Evolutionary conservation across 2,888 invertebrate genomes (phyloP).

Genomic region (Euclidia mi): DNA sequence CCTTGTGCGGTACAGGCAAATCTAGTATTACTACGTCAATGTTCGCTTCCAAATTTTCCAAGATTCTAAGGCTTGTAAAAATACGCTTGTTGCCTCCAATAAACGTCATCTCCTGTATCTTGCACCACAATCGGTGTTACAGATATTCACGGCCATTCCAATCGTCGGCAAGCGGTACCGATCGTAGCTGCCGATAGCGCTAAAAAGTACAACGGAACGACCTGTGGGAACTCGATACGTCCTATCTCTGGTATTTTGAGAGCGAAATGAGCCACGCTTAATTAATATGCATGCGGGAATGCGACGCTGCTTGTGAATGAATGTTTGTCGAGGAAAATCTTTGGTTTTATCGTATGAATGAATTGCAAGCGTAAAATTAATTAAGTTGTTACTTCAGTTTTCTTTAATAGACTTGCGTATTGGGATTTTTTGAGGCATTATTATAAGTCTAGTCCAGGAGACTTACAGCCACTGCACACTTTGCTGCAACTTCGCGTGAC

Average conservation of each 20-base stretch:
- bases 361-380: not conserved
- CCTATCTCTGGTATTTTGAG: slow-evolving; percentile 51
- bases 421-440: too few species aligned
- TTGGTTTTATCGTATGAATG: slow-evolving; percentile 9
- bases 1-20: too few species aligned
- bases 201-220: slow-evolving; percentile 42
- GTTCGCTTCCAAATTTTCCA: too few species aligned
- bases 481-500: too few species aligned
- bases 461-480: too few species aligned
- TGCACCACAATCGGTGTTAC: slow-evolving; percentile 35
- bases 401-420: too few species aligned
- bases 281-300: slow-evolving; percentile 45
- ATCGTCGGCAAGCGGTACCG: slow-evolving; percentile 55
- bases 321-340: slow-evolving; percentile 11
- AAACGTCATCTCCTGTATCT: slow-evolving; percentile 22
- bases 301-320: slow-evolving; percentile 14
- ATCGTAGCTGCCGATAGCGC: slow-evolving; percentile 49
- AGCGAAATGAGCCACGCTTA: slow-evolving; percentile 48
- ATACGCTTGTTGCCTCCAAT: too few species aligned
- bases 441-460: too few species aligned
- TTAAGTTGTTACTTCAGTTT: not conserved
- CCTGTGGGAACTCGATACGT: slow-evolving; percentile 55
- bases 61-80: too few species aligned
- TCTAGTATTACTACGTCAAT: too few species aligned
- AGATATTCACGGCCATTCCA: slow-evolving; percentile 56